Base-by-base conservation (phyloP, 2,888 invertebrate genomes). In the Loripinus fragilis region DNA sequence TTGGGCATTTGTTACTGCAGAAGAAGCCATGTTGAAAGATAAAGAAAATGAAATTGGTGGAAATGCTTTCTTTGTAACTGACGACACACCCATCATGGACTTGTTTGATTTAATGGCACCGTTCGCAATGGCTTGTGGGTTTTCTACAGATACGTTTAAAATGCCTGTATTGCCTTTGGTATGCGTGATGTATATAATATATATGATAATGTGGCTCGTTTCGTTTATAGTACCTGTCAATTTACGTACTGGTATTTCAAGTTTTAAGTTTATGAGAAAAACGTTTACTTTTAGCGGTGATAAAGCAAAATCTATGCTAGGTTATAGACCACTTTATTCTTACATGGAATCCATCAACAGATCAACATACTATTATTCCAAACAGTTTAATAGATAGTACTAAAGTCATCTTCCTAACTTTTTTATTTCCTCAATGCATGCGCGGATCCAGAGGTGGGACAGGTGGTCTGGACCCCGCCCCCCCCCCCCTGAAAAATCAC, bases 1-100 rank as follows among this genome's bases (percentile, higher is more conserved):
- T 1, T 69, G 69, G 74, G 48, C 64, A 2, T 75, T 70, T 60
- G 45, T 75, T 12, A 33, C 60, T 17, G 70, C 70, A 0, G 74
- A 75, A 25, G 65, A 23, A 20, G 23, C 70, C 33, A 10, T 60
- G 60, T 17, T 30, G 12, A 60, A 60, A 33, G 33, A 30, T 12
- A 3, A 60, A 8, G 10, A 33, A 35, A 42, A 20, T 0, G 5
- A 28, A 3, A n/a, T 64, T 0, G 65, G 69, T 5, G 74, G 69
- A 17, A 42, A 60, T 10, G 64, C 50, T 2, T 75, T 23, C 33
- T 75, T 75, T 42, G 64, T 48, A 17, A 35, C 23, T 0, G 74
- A 75, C 30, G 70, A 75, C 25, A 75, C 74, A 0, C 74, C 74
- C 8, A 25, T 23, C n/a, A 60, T 20, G 2, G 48, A 48, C 23